phyloP scores from a whole-genome alignment of 2,113 vertebrate genomes.

The Brevimyrus niger region DNA sequence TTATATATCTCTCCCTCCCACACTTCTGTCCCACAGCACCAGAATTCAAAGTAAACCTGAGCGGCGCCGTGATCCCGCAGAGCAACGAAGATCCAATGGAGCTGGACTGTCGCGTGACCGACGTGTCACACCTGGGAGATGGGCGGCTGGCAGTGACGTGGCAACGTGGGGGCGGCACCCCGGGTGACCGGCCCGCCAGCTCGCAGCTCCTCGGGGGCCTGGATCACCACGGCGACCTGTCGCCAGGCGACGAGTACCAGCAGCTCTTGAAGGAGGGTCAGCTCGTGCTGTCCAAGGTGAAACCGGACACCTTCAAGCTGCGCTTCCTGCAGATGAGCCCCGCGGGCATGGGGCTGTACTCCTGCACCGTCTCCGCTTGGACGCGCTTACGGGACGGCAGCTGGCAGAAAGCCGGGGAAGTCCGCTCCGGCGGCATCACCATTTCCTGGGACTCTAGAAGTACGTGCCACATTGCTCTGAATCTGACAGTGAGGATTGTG shows the following conservation, averaged over 20 bases:
- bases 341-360: conserved; percentile 66
- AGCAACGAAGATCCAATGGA: conserved; percentile 65
- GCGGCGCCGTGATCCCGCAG: conserved; percentile 49
- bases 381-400: conserved; percentile 51
- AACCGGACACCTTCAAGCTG: conserved; percentile 57
- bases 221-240: conserved; percentile 61
- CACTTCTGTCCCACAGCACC: conserved; percentile 50
- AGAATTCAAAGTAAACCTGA: conserved; percentile 62
- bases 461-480: conserved; percentile 37
- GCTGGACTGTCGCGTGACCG: conserved; percentile 57
- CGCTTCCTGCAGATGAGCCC: conserved; percentile 70
- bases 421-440: conserved; percentile 52
- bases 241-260: conserved; percentile 46
- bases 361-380: conserved; percentile 66
- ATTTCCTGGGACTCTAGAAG: conserved; percentile 69
- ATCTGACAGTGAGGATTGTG: neutral
- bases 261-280: conserved; percentile 57
- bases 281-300: conserved; percentile 59
- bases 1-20: neutral
- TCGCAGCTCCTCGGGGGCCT: conserved; percentile 52
- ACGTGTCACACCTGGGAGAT: conserved; percentile 27
- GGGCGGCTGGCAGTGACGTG: conserved; percentile 61
- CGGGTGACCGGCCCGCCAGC: conserved; percentile 5
- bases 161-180: conserved; percentile 50
- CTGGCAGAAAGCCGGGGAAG: conserved; percentile 66